Percentiles rank a stretch among this genome's conserved stretches.
These are phyloP conservation scores for Drosophila subsilvestris DNA, from an alignment of 2,888 invertebrate species.

Conservation along the genomic window DNA sequence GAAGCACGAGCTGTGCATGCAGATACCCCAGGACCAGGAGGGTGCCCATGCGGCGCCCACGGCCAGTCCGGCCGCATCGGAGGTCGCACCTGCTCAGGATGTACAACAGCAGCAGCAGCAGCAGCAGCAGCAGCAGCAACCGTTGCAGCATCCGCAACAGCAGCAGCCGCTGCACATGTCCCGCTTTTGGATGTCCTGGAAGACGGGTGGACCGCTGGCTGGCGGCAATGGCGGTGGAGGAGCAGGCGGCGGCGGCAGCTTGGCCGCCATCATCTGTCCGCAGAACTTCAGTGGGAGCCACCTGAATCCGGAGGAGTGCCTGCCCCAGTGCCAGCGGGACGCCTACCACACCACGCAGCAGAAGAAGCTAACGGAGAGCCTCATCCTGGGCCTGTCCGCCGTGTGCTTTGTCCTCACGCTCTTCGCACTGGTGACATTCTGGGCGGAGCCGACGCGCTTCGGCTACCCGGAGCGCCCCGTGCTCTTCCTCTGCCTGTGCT, in stretches of 20 bases:
- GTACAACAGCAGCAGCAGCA: neutral
- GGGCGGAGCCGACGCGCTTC: constrained; percentile 94
- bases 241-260: neutral
- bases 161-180: constrained; percentile 67
- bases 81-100: neutral
- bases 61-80: neutral
- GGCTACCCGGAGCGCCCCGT: constrained; percentile 97
- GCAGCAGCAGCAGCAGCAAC: neutral
- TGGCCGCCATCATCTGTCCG: constrained; percentile 85
- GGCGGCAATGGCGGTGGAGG: constrained; percentile 59
- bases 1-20: constrained; percentile 90
- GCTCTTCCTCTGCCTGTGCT: constrained; percentile 94
- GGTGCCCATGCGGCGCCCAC: constrained; percentile 6
- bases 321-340: constrained; percentile 87
- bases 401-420: constrained; percentile 92
- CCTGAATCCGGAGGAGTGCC: constrained; percentile 85
- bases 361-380: constrained; percentile 89
- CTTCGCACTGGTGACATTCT: constrained; percentile 93
- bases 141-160: neutral
- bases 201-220: neutral
- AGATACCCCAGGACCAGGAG: constrained; percentile 85
- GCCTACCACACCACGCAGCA: constrained; percentile 88
- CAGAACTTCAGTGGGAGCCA: constrained; percentile 86
- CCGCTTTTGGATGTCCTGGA: constrained; percentile 80
- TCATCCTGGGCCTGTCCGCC: constrained; percentile 91